Percentiles rank a stretch among this genome's conserved stretches.
Evolutionary conservation across 2,797 vertebrate genomes (phyloP).

Genomic region (Hydrolagus colliei): DNA sequence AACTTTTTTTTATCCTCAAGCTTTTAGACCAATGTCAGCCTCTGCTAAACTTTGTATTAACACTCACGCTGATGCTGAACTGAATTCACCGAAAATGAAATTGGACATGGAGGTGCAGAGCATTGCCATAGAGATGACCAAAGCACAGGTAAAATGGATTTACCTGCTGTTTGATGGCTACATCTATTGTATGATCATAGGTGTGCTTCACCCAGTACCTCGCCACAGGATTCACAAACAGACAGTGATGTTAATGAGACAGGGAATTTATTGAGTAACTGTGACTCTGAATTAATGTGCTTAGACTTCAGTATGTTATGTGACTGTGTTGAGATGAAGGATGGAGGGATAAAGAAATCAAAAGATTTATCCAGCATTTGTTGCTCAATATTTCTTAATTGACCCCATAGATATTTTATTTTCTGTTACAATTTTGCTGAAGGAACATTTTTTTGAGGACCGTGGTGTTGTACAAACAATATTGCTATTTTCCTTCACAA

Average conservation of each 20-base stretch:
- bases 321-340: not conserved
- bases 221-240: no score
- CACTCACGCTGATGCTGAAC: constrained; percentile 73
- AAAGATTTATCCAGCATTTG: not conserved
- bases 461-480: no score
- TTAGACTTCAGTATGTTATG: not conserved
- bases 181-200: not conserved
- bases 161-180: not conserved
- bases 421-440: not conserved
- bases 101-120: constrained; percentile 84
- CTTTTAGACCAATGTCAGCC: constrained; percentile 86
- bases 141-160: constrained; percentile 65
- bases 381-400: not conserved
- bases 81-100: constrained; percentile 73
- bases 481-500: no score
- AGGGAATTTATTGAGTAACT: not conserved
- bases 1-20: constrained; percentile 48
- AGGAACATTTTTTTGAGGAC: not conserved
- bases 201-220: no score
- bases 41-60: constrained; percentile 86
- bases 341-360: not conserved
- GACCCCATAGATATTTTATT: not conserved
- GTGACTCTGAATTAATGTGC: not conserved
- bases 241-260: not conserved
- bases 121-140: constrained; percentile 82